phyloP scores from a whole-genome alignment of 2,888 invertebrate species.

The Epinotia nisella region DNA sequence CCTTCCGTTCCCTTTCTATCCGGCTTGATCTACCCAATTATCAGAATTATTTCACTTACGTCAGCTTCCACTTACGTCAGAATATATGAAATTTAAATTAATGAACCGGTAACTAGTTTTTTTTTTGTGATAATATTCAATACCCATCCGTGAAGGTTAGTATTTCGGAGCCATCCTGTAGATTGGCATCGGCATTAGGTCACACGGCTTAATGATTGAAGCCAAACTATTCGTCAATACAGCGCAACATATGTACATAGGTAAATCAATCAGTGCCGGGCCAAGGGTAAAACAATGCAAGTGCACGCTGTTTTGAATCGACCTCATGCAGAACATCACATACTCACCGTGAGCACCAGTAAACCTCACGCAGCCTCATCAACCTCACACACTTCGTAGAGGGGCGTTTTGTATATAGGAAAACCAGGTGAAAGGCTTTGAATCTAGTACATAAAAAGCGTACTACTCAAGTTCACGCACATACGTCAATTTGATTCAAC shows the following conservation, averaged over 20 bases:
- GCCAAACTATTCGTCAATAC: conserved; percentile 61
- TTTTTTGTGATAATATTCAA: no score
- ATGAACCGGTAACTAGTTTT: no score
- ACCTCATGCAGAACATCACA: no score
- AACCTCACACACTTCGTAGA: background rate
- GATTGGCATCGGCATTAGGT: conserved; percentile 54
- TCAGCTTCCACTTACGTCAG: no score
- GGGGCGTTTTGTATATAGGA: background rate
- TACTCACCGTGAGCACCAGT: background rate
- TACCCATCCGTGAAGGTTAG: background rate
- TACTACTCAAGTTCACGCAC: no score
- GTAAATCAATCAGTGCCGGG: conserved; percentile 39
- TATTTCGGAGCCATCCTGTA: conserved; percentile 48
- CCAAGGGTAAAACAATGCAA: conserved; percentile 21
- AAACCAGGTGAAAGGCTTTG: background rate
- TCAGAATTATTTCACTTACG: no score
- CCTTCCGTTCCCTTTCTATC: no score
- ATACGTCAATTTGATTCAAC: no score
- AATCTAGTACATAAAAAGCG: background rate
- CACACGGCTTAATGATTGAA: conserved; percentile 54
- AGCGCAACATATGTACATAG: conserved; percentile 30
- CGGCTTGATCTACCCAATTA: no score
- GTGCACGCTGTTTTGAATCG: background rate
- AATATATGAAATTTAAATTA: no score
- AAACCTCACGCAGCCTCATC: background rate